Conservation (phyloP, 1,140 invertebrate genomes). For the Nylanderia fulva region DNA sequence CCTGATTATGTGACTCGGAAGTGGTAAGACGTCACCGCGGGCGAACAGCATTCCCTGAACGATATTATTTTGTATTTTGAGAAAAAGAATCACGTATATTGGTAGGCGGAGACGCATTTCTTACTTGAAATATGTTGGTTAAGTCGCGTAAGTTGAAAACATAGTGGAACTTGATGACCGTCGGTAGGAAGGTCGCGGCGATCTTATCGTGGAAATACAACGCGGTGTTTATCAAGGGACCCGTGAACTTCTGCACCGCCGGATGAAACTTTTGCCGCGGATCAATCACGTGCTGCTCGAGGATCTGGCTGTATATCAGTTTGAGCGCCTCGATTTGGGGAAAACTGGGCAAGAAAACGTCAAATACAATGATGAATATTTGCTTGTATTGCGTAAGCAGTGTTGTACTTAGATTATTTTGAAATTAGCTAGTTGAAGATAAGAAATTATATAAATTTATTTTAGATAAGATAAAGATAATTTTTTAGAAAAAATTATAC, state of each 20-base stretch:
- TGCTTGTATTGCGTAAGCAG: slow-evolving; percentile 16
- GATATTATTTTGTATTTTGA: too few relatives aligned
- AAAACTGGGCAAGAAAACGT: slow-evolving; percentile 88
- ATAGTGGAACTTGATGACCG: slow-evolving; percentile 98
- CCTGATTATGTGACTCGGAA: slow-evolving; percentile 90
- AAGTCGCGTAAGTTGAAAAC: slow-evolving; percentile 97
- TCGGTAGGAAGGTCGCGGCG: slow-evolving; percentile 92
- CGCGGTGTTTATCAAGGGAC: slow-evolving; percentile 90
- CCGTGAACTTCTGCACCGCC: slow-evolving; percentile 87
- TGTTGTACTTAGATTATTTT: too few relatives aligned
- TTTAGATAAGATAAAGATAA: too few relatives aligned
- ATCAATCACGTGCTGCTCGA: slow-evolving; percentile 91
- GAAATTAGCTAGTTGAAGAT: too few relatives aligned
- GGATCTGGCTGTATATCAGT: slow-evolving; percentile 94
- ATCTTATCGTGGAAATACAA: slow-evolving; percentile 93
- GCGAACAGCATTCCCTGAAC: slow-evolving; percentile 95
- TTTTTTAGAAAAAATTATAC: too few relatives aligned
- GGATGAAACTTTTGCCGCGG: slow-evolving; percentile 89
- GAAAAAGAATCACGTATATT: not conserved
- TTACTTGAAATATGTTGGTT: slow-evolving; percentile 95
- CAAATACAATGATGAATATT: slow-evolving; percentile 19
- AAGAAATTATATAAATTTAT: too few relatives aligned
- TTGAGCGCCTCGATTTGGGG: slow-evolving; percentile 93
- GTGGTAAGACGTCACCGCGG: slow-evolving; percentile 91
- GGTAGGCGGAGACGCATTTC: not conserved